Base-by-base conservation (phyloP, 2,888 invertebrate genomes). In the Oscheius onirici region DNA sequence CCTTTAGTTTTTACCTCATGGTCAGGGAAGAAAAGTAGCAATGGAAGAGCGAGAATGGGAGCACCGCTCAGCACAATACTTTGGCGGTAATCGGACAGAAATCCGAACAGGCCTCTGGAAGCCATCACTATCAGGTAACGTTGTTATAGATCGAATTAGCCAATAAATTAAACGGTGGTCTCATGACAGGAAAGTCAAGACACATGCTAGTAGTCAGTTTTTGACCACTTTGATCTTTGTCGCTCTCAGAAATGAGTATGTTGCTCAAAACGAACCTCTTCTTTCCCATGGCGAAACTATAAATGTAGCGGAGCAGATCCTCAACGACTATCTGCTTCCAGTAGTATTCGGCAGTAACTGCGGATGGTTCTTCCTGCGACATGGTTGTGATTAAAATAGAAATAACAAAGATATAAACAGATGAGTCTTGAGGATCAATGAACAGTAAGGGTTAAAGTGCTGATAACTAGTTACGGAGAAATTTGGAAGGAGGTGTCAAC, bases 31-130 rank as follows among this genome's bases (percentile, higher is more conserved):
- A 22, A 17, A 34, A 52, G n/a, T 11, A 79, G 26, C 26, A 79
- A 46, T 0, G 77, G 77, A 1, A 65, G 20, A 40, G 77, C 70
- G 2, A 75, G 20, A 8, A 77, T 6, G 2, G 74, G 55, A 20
- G 79, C 70, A 2, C 72, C 71, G 66, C 76, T 71, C 8, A 79
- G 71, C 5, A 77, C 73, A 13, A 76, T 49, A 3, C 76, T 76
- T 13, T 68, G 61, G 11, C 76, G 74, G 49, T 74, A 77, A 10
- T 70, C 52, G 24, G 51, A 22, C 22, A 74, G 26, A 11, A 73
- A 52, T 17, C 69, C 67, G 26, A 46, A 15, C 13, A 74, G 6
- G 28, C 72, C 71, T 8, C 71, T 66, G 54, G 24, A 66, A 52
- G 10, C 11, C 58, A 58, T 41, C 40, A n/a, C 17, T 28, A 22